These are phyloP conservation scores for Omphaloscelis lunosa DNA, from an alignment of 2,888 invertebrate genomes.

Conservation along the genomic window DNA sequence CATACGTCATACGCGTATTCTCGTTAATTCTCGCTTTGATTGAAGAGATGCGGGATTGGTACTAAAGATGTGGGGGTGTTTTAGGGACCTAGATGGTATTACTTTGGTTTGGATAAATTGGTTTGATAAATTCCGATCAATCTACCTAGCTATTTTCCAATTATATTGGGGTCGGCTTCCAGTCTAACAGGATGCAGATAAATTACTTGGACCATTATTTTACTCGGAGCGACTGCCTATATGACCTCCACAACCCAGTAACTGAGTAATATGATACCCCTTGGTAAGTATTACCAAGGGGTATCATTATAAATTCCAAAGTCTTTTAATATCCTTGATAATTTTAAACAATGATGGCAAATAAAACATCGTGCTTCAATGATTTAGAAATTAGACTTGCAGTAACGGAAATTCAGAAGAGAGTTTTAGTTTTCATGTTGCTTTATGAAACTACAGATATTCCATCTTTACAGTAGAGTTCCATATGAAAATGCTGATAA, in stretches of 20 bases:
- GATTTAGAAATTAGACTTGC: background rate
- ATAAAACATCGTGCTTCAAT: too few relatives aligned
- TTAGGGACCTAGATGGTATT: background rate
- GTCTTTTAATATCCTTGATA: too few relatives aligned
- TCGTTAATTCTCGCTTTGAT: slow-evolving; percentile 62
- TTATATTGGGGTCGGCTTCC: too few relatives aligned
- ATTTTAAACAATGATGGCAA: background rate
- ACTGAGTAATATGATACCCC: too few relatives aligned
- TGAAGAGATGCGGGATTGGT: slow-evolving; percentile 60
- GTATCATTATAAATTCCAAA: background rate
- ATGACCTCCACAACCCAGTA: too few relatives aligned
- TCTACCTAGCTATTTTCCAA: too few relatives aligned
- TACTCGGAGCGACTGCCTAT: too few relatives aligned
- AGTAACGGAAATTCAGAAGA: background rate
- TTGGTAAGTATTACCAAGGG: too few relatives aligned
- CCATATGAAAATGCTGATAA: background rate
- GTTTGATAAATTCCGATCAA: background rate
- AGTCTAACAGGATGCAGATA: too few relatives aligned
- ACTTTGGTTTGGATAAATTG: background rate
- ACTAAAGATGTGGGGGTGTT: background rate
- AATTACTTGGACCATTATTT: too few relatives aligned
- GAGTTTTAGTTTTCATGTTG: background rate
- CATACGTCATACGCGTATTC: slow-evolving; percentile 55
- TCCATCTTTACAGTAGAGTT: background rate
- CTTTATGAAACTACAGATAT: background rate